Percentiles rank a stretch among this genome's conserved stretches.
These are phyloP conservation scores for Helicoverpa armigera DNA, from an alignment of 1,140 invertebrate species.

Conservation along the genomic window DNA sequence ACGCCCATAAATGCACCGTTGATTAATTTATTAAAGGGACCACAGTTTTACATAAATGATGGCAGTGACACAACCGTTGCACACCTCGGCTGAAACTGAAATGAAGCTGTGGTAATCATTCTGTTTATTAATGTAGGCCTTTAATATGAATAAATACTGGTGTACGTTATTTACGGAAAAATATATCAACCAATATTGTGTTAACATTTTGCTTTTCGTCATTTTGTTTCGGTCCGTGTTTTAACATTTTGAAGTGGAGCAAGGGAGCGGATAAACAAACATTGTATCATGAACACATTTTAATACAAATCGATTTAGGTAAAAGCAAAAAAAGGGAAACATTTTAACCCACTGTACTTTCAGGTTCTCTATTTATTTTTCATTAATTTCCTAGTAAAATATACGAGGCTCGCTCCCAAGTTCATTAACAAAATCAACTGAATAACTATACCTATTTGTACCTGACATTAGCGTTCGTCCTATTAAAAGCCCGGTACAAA, in stretches of 20 bases:
- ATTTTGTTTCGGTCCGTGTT: no score
- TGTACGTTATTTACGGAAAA: neutral
- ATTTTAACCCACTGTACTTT: no score
- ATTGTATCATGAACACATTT: no score
- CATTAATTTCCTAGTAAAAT: slow-evolving; percentile 28
- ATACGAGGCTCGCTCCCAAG: neutral
- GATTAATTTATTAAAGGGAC: slow-evolving; percentile 76
- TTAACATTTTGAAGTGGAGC: no score
- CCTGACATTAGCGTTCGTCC: slow-evolving; percentile 14
- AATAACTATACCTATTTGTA: slow-evolving; percentile 34
- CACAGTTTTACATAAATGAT: slow-evolving; percentile 67
- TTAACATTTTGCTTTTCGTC: no score
- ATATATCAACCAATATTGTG: neutral
- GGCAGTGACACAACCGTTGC: slow-evolving; percentile 42
- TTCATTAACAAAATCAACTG: slow-evolving; percentile 41
- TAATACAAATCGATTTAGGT: neutral
- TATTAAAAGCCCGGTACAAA: slow-evolving; percentile 23
- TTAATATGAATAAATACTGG: slow-evolving; percentile 13
- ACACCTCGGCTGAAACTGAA: slow-evolving; percentile 21
- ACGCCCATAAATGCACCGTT: slow-evolving; percentile 67
- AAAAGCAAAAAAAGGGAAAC: neutral
- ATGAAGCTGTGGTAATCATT: slow-evolving; percentile 26
- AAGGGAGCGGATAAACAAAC: no score
- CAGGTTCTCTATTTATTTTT: slow-evolving; percentile 9
- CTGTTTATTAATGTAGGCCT: slow-evolving; percentile 29